Evolutionary conservation across 2,888 invertebrate genomes (phyloP).

Genomic region (Cetonia aurata): DNA sequence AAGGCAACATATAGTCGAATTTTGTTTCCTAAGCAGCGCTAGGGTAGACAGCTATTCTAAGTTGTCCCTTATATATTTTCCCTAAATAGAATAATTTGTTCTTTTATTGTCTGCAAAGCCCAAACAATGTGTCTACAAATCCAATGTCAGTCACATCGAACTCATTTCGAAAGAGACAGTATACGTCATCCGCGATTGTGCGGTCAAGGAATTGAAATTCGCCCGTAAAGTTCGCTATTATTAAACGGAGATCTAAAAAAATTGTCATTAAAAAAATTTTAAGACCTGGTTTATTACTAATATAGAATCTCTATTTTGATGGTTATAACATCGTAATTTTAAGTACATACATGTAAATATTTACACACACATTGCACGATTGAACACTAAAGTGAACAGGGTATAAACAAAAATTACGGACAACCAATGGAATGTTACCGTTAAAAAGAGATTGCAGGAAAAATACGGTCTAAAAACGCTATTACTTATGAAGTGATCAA

Average conservation of each 20-base stretch:
- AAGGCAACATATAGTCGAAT: too few species aligned
- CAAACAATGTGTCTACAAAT: too few species aligned
- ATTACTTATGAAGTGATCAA: too few species aligned
- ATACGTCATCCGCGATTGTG: constrained; percentile 13
- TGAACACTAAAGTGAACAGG: constrained; percentile 4
- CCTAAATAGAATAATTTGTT: too few species aligned
- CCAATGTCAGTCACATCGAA: too few species aligned
- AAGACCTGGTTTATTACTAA: constrained; percentile 34
- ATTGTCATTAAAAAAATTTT: constrained; percentile 34
- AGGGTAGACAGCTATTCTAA: too few species aligned
- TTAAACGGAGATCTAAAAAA: constrained; percentile 37
- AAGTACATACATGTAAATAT: constrained; percentile 36
- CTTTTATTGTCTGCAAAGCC: too few species aligned
- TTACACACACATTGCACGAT: constrained; percentile 17
- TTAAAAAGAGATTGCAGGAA: constrained; percentile 30
- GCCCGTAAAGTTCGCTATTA: constrained; percentile 26
- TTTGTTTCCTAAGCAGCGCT: too few species aligned
- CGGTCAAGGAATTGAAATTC: constrained; percentile 24
- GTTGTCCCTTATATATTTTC: too few species aligned
- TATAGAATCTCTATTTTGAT: constrained; percentile 36
- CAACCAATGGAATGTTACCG: constrained; percentile 27
- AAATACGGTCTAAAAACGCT: neutral
- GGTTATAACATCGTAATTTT: constrained; percentile 40
- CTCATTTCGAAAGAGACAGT: too few species aligned
- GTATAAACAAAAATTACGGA: constrained; percentile 10